Evolutionary conservation across 2,888 invertebrate genomes (phyloP), one percentile per base, ranked within the genome.

Genomic region (Lobophora halterata): DNA sequence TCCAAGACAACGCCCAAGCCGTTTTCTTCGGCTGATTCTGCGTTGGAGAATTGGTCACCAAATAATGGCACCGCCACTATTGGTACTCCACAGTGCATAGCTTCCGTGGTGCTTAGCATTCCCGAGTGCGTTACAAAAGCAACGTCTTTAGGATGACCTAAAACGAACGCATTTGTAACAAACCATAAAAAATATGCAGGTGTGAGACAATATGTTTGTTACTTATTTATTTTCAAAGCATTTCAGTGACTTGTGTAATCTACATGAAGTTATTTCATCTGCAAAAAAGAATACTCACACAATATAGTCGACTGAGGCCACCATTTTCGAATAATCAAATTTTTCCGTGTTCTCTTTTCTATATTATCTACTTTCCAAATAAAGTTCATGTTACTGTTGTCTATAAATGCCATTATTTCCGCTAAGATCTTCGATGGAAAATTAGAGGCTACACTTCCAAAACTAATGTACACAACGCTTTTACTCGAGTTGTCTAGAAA

Each of bases 331-430:
- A 91, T 69, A 64, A 90, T 83, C 24, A 93, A 88, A 62, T 94
- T 93, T 5, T 79, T 65, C 0, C 92, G 90, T 53, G 90, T 79
- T 27, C 81, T 82, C 1, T 87, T 79, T 61, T 92, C 80, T 1
- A 91, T 90, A 53, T 89, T 89, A 61, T 93, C 92, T 88, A 90
- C 91, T 76, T 93, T 93, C 93, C 93, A 93, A 32, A 94, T 72
- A 6, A 93, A 90, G 34, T 87, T 88, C 57, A 91, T 90, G 32
- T 73, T 74, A 9, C 89, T 88, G 5, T 36, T 44, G 26, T 42
- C 23, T 7, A 57, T 14, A 4, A 59, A 26, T 0, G 82, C 82
- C 9, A 91, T 52, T 27, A 94, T 89, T 17, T 78, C 87, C 28
- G 86, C 71, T 26, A 90, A 70, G 55, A 89, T 90, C 1, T 88